A percentile compares a stretch with the other conserved stretches of the same genome.
These are phyloP conservation scores for Crenuchus spilurus DNA, from an alignment of 2,797 vertebrate genomes.

Conservation along the genomic window DNA sequence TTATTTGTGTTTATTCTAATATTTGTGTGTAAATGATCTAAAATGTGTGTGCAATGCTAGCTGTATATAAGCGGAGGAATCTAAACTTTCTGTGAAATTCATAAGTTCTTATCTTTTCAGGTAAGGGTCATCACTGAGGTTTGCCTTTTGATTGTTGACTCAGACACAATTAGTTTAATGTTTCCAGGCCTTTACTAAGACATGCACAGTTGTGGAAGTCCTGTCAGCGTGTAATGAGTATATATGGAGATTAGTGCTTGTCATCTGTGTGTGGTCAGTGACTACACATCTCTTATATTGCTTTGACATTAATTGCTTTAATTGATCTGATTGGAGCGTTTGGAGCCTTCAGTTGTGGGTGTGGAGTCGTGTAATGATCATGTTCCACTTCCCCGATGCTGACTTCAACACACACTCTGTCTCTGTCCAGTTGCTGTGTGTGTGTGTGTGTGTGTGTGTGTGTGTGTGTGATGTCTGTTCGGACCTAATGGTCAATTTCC, in stretches of 20 bases:
- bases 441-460: conserved; percentile 30
- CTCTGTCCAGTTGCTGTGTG: conserved; percentile 26
- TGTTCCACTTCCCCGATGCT: conserved; percentile 81
- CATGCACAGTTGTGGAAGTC: conserved; percentile 31
- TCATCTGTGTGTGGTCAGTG: conserved; percentile 77
- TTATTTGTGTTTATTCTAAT: too few species aligned
- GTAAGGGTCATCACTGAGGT: conserved; percentile 9
- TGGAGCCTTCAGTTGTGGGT: conserved; percentile 79
- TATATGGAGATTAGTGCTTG: conserved; percentile 77
- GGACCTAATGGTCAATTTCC: conserved; percentile 80
- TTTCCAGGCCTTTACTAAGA: conserved; percentile 35
- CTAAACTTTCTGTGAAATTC: too few species aligned
- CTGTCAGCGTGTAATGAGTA: conserved; percentile 63
- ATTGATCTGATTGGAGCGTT: conserved; percentile 83
- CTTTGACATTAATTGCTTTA: conserved; percentile 83
- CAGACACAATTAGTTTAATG: conserved; percentile 21
- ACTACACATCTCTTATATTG: conserved; percentile 77
- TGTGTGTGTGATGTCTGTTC: conserved; percentile 33
- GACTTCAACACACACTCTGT: conserved; percentile 70
- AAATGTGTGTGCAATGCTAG: too few species aligned
- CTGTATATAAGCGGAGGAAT: too few species aligned
- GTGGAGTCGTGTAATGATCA: conserved; percentile 82
- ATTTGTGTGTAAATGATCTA: too few species aligned
- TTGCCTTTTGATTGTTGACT: conserved; percentile 12
- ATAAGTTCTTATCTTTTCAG: too few species aligned